Conservation (phyloP, 2,888 invertebrate species). For the Strigamia transsilvanica region DNA sequence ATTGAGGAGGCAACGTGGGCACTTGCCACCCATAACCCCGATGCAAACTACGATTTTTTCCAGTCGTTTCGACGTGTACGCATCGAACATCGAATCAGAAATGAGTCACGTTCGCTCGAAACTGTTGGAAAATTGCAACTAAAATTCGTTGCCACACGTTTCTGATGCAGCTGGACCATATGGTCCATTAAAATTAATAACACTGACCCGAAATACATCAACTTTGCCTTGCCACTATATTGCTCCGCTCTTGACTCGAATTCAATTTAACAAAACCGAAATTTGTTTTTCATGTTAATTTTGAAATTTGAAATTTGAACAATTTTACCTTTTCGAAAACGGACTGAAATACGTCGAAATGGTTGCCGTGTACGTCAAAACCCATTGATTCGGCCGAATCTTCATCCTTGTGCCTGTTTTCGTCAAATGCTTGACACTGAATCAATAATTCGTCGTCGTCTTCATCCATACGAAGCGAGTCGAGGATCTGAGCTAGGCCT, state of each 20-base stretch:
- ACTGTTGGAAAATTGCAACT: background rate
- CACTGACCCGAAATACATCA: background rate
- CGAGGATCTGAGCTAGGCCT: conserved; percentile 59
- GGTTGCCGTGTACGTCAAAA: conserved; percentile 58
- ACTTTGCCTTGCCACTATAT: no score
- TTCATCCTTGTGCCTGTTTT: conserved; percentile 60
- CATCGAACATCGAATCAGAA: background rate
- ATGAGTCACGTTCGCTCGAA: background rate
- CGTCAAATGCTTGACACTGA: conserved; percentile 61
- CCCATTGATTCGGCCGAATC: conserved; percentile 58
- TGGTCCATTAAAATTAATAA: background rate
- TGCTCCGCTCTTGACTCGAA: no score
- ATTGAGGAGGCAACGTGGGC: background rate
- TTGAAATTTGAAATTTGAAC: no score
- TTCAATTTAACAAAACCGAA: no score
- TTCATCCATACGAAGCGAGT: conserved; percentile 57
- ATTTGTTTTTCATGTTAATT: no score
- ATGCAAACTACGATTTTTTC: no score
- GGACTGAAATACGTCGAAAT: conserved; percentile 60
- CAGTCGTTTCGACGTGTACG: background rate
- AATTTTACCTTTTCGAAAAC: conserved; percentile 57
- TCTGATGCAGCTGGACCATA: background rate
- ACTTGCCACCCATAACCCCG: background rate
- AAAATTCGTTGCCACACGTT: background rate
- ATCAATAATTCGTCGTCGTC: conserved; percentile 60